Conservation (phyloP, 2,888 invertebrate genomes). For the Acronicta alni region DNA sequence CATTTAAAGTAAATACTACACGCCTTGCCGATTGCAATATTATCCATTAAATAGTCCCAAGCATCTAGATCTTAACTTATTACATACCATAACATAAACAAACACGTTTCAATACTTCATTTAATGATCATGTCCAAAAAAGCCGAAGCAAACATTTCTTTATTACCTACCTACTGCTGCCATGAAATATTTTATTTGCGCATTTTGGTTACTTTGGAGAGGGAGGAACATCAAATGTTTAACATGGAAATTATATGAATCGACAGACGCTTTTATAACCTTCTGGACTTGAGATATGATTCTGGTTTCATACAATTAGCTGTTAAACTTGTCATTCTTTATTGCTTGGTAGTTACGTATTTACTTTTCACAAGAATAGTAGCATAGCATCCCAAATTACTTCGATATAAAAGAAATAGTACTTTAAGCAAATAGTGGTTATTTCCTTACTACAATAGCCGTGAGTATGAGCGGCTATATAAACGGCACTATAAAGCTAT, state of each 20-base stretch:
- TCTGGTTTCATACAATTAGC: not conserved
- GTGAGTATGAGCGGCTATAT: constrained; percentile 1
- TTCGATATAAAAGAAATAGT: too few relatives aligned
- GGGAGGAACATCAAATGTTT: constrained; percentile 18
- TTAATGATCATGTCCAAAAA: constrained; percentile 10
- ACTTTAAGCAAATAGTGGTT: too few relatives aligned
- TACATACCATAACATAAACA: not conserved
- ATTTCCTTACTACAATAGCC: not conserved
- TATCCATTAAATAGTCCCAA: constrained; percentile 3
- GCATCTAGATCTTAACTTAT: constrained; percentile 15
- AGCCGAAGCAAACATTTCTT: constrained; percentile 9
- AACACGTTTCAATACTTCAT: not conserved
- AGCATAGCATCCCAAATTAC: too few relatives aligned
- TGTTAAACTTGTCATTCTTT: not conserved
- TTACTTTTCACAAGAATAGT: too few relatives aligned
- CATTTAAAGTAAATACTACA: constrained; percentile 1
- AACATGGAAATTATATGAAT: constrained; percentile 13
- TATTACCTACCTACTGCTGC: too few relatives aligned
- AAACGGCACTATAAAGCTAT: constrained; percentile 11
- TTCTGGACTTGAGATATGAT: not conserved
- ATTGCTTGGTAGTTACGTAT: too few relatives aligned
- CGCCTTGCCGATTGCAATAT: constrained; percentile 9
- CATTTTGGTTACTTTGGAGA: constrained; percentile 23
- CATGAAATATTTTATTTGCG: constrained; percentile 18
- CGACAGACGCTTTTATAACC: constrained; percentile 3